Conservation (phyloP, 2,888 invertebrate species). For the Rotaria macrura region DNA sequence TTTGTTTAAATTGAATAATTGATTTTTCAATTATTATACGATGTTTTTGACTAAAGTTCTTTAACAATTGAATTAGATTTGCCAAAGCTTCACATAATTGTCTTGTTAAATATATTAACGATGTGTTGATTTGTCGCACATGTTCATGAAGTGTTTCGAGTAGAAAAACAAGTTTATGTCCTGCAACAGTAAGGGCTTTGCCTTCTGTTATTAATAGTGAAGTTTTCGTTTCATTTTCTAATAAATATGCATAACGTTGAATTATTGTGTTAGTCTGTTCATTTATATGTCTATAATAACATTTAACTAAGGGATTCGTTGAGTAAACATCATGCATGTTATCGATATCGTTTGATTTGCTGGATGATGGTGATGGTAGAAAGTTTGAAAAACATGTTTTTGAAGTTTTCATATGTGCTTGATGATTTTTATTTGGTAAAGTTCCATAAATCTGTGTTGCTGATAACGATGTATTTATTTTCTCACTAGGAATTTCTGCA, state of each 20-base stretch:
- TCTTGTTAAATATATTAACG: background rate
- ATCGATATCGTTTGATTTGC: background rate
- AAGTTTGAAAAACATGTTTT: background rate
- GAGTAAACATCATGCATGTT: background rate
- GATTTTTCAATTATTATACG: too few species aligned
- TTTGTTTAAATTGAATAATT: background rate
- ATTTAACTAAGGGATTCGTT: background rate
- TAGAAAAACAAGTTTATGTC: constrained; percentile 12
- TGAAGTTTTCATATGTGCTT: background rate
- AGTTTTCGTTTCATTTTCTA: background rate
- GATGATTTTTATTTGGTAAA: background rate
- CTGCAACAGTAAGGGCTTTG: background rate
- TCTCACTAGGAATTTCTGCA: background rate
- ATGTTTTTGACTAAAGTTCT: background rate
- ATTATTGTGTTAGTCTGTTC: background rate
- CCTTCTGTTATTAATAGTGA: background rate
- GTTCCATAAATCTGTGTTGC: background rate
- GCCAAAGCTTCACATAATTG: background rate
- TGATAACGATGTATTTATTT: background rate
- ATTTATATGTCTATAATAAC: constrained; percentile 8
- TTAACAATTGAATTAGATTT: background rate
- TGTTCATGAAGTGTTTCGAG: constrained; percentile 9
- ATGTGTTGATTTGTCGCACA: background rate
- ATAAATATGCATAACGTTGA: background rate
- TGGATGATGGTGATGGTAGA: background rate